A percentile compares a stretch with the other conserved stretches of the same genome.
phyloP scores from a whole-genome alignment of 2,888 invertebrate species.

The Hyposoter dolosus region DNA sequence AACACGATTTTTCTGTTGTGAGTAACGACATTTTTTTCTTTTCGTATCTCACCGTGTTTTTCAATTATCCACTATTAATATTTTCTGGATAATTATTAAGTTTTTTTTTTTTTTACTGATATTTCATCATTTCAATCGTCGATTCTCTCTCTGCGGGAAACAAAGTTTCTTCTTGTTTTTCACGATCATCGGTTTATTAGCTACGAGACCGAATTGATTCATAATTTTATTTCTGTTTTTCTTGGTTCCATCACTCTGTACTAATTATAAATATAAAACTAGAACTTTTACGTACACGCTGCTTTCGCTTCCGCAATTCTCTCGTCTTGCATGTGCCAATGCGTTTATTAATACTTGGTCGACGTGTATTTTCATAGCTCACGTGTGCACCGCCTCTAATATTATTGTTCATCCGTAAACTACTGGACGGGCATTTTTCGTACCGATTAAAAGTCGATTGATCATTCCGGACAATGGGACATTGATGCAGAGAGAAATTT shows the following conservation, averaged over 20 bases:
- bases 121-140: background rate
- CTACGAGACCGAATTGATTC: background rate
- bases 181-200: background rate
- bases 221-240: background rate
- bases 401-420: slow-evolving; percentile 16
- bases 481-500: background rate
- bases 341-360: slow-evolving; percentile 73
- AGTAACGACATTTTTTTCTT: background rate
- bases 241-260: slow-evolving; percentile 18
- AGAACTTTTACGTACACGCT: slow-evolving; percentile 48
- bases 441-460: slow-evolving; percentile 12
- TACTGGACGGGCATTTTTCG: slow-evolving; percentile 16
- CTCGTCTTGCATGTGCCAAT: slow-evolving; percentile 73
- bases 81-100: background rate
- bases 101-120: too few species aligned
- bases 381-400: slow-evolving; percentile 52
- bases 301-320: slow-evolving; percentile 74
- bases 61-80: background rate
- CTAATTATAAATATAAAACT: slow-evolving; percentile 6
- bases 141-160: background rate
- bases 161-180: background rate
- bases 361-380: slow-evolving; percentile 64
- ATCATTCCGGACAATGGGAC: background rate
- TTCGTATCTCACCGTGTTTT: background rate
- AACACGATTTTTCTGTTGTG: background rate